Evolutionary conservation across 2,888 invertebrate genomes (phyloP).

Genomic region (Nineta flava): DNA sequence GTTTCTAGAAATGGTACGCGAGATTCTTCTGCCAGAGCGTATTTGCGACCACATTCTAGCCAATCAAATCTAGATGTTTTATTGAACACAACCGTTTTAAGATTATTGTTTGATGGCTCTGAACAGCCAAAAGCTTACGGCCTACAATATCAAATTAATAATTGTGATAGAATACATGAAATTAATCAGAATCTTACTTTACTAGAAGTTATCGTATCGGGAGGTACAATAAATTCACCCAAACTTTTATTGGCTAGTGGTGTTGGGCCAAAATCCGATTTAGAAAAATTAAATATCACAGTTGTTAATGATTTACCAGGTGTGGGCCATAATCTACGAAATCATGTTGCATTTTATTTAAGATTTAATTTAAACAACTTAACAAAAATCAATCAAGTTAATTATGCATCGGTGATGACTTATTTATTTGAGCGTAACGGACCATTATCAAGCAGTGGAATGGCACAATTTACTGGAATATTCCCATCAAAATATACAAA

Average conservation of each 20-base stretch:
- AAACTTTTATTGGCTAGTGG: constrained; percentile 50
- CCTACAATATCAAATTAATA: constrained; percentile 40
- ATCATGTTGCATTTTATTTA: constrained; percentile 46
- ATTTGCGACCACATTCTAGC: constrained; percentile 36
- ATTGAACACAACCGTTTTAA: constrained; percentile 42
- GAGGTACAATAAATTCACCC: constrained; percentile 49
- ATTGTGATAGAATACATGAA: constrained; percentile 28
- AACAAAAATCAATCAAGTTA: constrained; percentile 29
- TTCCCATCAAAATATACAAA: constrained; percentile 43
- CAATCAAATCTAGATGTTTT: constrained; percentile 38
- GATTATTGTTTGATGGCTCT: constrained; percentile 31
- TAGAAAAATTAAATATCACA: constrained; percentile 39
- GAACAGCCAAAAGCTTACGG: constrained; percentile 33
- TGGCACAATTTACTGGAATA: constrained; percentile 51
- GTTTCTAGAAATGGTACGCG: constrained; percentile 38
- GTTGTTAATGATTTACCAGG: constrained; percentile 46
- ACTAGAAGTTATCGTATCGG: constrained; percentile 45
- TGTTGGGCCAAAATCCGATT: constrained; percentile 43
- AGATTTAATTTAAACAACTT: constrained; percentile 31
- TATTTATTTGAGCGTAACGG: constrained; percentile 43
- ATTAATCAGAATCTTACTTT: no score
- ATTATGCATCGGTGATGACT: constrained; percentile 43
- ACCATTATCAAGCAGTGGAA: constrained; percentile 45
- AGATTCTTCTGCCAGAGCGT: constrained; percentile 42
- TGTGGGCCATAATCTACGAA: constrained; percentile 52